Percentiles rank a stretch among this genome's conserved stretches.
phyloP scores from a whole-genome alignment of 2,113 vertebrate genomes.

The Sorex araneus region DNA sequence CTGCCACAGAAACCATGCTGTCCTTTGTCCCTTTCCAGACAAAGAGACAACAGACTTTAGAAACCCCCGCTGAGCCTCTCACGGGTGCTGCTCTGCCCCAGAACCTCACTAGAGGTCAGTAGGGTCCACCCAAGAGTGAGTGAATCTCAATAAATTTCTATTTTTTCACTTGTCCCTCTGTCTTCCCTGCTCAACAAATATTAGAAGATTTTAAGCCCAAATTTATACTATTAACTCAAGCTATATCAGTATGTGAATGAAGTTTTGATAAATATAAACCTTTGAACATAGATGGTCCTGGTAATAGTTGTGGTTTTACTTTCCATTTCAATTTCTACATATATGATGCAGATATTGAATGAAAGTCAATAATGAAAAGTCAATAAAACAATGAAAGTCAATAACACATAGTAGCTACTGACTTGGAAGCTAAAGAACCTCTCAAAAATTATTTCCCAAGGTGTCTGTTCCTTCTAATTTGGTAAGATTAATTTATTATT shows the following conservation, averaged over 20 bases:
- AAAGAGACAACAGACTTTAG: too few species aligned
- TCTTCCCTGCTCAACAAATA: neutral
- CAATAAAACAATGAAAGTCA: too few species aligned
- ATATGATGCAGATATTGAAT: too few species aligned
- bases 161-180: too few species aligned
- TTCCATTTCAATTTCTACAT: conserved; percentile 25
- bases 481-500: conserved; percentile 86
- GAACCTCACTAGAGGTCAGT: too few species aligned
- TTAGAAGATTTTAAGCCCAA: conserved; percentile 61
- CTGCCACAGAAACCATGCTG: too few species aligned
- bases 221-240: neutral
- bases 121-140: too few species aligned
- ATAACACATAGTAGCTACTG: conserved; percentile 89
- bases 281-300: conserved; percentile 11
- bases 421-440: conserved; percentile 92
- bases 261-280: conserved; percentile 7
- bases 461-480: conserved; percentile 93
- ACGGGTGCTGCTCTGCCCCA: too few species aligned
- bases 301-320: neutral
- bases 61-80: too few species aligned
- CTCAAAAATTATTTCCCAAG: conserved; percentile 95
- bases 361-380: too few species aligned
- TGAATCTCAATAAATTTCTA: too few species aligned
- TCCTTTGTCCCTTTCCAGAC: too few species aligned
- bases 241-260: neutral